phyloP scores from a whole-genome alignment of 2,888 invertebrate species.

The Hydrotaea diabolus region DNA sequence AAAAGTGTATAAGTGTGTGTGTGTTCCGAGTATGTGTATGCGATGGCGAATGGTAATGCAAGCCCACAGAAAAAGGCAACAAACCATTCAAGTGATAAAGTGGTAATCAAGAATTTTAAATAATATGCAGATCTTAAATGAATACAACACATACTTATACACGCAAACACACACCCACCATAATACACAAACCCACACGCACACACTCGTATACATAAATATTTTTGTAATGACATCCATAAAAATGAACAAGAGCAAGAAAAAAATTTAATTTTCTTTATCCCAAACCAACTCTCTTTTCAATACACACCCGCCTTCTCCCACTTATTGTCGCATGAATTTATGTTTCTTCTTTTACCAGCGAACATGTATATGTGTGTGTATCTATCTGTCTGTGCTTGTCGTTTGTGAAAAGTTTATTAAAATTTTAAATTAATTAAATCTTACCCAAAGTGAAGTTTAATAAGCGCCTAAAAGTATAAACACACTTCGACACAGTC shows the following conservation, averaged over 20 bases:
- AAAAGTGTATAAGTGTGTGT: background rate
- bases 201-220: background rate
- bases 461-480: conserved; percentile 2
- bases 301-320: background rate
- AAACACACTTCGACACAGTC: background rate
- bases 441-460: conserved; percentile 31
- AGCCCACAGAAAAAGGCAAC: conserved; percentile 61
- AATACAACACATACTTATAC: conserved; percentile 24
- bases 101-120: conserved; percentile 65
- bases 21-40: background rate
- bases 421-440: conserved; percentile 48
- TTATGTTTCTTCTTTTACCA: background rate
- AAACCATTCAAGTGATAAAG: conserved; percentile 63
- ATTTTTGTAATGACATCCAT: conserved; percentile 22
- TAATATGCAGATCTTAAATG: conserved; percentile 46
- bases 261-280: conserved; percentile 23
- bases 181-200: background rate
- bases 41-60: background rate
- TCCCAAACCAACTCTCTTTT: background rate
- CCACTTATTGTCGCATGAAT: background rate
- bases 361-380: background rate
- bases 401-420: conserved; percentile 4
- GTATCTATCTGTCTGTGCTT: background rate
- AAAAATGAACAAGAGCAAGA: background rate
- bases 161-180: background rate